Base-by-base conservation (phyloP, 1,140 invertebrate species). In the Belonocnema kinseyi region DNA sequence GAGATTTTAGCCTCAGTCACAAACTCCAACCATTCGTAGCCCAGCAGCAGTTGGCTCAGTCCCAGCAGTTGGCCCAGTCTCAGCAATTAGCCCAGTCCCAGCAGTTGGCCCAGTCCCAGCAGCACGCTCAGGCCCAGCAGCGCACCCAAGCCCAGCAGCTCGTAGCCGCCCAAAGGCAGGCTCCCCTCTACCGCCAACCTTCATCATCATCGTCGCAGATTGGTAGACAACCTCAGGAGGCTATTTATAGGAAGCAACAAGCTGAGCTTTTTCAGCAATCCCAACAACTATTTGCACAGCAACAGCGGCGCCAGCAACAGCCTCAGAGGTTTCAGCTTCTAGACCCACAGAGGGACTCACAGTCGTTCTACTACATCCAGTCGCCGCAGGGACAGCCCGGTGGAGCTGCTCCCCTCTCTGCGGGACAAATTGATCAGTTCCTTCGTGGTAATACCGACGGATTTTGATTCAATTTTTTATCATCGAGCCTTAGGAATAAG, bases 381-480 rank as follows among this genome's bases (percentile, higher is more conserved):
- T 79, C 81, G 66, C 86, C 70, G 4, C 84, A 82, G 70, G 81
- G 58, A 75, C 85, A 77, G 56, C 76, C 12, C 56, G 75, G 77
- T 74, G 83, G 77, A 72, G 83, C 75, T 83, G 90, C 74, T 12
- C 87, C 89, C 0, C 83, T 92, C 6, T 91, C 93, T 5, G 91
- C 92, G 50, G 94, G 95, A 19, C 95, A 96, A 86, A 96, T 97
- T 85, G 95, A 96, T 86, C 95, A 95, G 52, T 97, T 96, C 90
- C 93, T 97, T 54, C 93, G 95, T 87, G 94, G 94, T 53, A 94
- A 95, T 85, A 94, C 94, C 85, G 93, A 94, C 82, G 92, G 93
- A 80, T 94, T 94, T 87, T 94, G 93, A 89, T 76, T 79, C 17
- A 3, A 51, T 21, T 72, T 14, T 70, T 70, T 0, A 11, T 10